Evolutionary conservation across 2,888 invertebrate genomes (phyloP).

Genomic region (Scaptomyza caliginosa): DNA sequence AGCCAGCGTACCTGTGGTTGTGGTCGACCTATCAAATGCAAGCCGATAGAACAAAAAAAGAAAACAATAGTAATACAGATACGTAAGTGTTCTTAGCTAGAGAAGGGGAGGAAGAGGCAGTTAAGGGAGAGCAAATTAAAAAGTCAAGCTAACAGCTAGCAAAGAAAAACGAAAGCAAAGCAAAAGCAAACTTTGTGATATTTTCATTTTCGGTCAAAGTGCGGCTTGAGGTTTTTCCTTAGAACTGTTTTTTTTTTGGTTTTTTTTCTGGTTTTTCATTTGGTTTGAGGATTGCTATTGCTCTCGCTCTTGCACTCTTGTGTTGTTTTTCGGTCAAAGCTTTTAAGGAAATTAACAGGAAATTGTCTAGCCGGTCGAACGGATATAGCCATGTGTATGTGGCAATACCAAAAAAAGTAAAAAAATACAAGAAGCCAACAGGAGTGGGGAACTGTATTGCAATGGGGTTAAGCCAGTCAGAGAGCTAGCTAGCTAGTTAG

Average conservation of each 20-base stretch:
- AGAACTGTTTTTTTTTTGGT: slow-evolving; percentile 1
- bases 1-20: slow-evolving; percentile 93
- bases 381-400: slow-evolving; percentile 64
- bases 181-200: slow-evolving; percentile 72
- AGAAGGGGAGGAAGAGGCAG: not conserved
- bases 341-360: slow-evolving; percentile 82
- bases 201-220: slow-evolving; percentile 69
- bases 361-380: slow-evolving; percentile 74
- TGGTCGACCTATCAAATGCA: slow-evolving; percentile 87
- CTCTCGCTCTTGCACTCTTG: not conserved
- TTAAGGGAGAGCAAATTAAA: slow-evolving; percentile 66
- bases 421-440: not conserved
- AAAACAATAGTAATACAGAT: slow-evolving; percentile 26
- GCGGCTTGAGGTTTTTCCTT: slow-evolving; percentile 47
- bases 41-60: slow-evolving; percentile 31
- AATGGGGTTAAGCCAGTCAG: slow-evolving; percentile 52
- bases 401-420: slow-evolving; percentile 10
- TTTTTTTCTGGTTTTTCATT: too few species aligned
- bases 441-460: not conserved
- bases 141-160: slow-evolving; percentile 71
- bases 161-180: slow-evolving; percentile 42
- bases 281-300: not conserved
- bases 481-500: slow-evolving; percentile 19
- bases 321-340: slow-evolving; percentile 62
- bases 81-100: not conserved